Evolutionary conservation across 1,140 invertebrate genomes (phyloP).

Genomic region (Manduca sexta): DNA sequence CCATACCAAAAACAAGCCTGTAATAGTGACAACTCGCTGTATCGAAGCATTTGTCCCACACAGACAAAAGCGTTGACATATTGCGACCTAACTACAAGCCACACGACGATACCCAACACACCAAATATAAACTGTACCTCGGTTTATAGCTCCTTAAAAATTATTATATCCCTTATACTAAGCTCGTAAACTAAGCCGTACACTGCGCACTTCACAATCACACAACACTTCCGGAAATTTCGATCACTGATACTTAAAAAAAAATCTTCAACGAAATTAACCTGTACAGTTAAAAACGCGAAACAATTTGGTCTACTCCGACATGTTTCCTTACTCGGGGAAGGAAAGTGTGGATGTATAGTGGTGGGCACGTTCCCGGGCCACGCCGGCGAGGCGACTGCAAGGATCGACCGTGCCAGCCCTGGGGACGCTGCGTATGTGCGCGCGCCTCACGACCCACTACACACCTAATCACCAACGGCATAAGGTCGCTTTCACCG

Average conservation of each 20-base stretch:
- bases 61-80: conserved; percentile 45
- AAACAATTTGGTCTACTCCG: conserved; percentile 42
- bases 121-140: conserved; percentile 53
- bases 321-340: conserved; percentile 45
- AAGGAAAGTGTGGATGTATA: conserved; percentile 57
- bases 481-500: conserved; percentile 31
- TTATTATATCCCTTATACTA: conserved; percentile 41
- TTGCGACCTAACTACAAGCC: conserved; percentile 61
- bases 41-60: conserved; percentile 44
- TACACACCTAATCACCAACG: conserved; percentile 14
- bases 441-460: conserved; percentile 23
- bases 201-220: conserved; percentile 12
- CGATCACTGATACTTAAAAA: conserved; percentile 24
- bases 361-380: conserved; percentile 47
- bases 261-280: conserved; percentile 52
- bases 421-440: conserved; percentile 66
- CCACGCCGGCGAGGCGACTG: conserved; percentile 65
- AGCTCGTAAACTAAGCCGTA: conserved; percentile 50
- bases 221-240: conserved; percentile 13
- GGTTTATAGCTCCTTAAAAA: conserved; percentile 32
- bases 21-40: conserved; percentile 5
- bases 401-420: conserved; percentile 61
- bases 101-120: conserved; percentile 65
- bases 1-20: too few relatives aligned
- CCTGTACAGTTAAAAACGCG: conserved; percentile 55